These are phyloP conservation scores for Chrysopilus asiliformis DNA, from an alignment of 2,888 invertebrate species.

Conservation along the genomic window DNA sequence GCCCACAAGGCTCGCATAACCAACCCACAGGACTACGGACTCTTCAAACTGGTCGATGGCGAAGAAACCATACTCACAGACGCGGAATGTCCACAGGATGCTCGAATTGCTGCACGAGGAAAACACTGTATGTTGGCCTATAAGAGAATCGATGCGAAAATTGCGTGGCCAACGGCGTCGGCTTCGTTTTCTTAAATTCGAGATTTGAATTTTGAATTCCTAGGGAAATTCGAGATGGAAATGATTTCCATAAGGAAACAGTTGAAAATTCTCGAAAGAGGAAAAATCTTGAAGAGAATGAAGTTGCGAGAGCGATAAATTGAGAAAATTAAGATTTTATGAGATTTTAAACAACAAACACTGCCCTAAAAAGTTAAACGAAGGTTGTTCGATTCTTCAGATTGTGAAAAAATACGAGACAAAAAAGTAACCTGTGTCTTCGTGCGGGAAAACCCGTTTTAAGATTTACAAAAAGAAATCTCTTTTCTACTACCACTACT, in stretches of 20 bases:
- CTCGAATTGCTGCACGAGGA: conserved; percentile 56
- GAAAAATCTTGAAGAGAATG: no score
- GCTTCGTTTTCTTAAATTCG: conserved; percentile 16
- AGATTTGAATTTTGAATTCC: no score
- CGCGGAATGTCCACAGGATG: conserved; percentile 80
- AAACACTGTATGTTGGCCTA: conserved; percentile 87
- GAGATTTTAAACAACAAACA: neutral
- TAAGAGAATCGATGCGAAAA: conserved; percentile 91
- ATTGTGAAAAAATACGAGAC: no score
- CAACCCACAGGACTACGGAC: conserved; percentile 90
- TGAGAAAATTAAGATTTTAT: neutral
- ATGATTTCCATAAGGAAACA: no score
- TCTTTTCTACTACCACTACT: no score
- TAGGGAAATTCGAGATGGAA: no score
- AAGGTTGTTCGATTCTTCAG: no score
- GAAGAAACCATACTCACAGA: conserved; percentile 85
- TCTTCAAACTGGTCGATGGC: conserved; percentile 80
- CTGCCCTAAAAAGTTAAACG: neutral
- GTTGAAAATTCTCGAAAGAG: no score
- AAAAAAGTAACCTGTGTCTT: no score
- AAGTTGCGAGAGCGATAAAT: no score
- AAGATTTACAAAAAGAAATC: no score
- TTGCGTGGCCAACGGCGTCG: conserved; percentile 71
- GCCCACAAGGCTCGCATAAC: conserved; percentile 92
- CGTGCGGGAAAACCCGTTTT: no score